Conservation (phyloP, 2,797 vertebrate species). For the Acipenser oxyrinchus region DNA sequence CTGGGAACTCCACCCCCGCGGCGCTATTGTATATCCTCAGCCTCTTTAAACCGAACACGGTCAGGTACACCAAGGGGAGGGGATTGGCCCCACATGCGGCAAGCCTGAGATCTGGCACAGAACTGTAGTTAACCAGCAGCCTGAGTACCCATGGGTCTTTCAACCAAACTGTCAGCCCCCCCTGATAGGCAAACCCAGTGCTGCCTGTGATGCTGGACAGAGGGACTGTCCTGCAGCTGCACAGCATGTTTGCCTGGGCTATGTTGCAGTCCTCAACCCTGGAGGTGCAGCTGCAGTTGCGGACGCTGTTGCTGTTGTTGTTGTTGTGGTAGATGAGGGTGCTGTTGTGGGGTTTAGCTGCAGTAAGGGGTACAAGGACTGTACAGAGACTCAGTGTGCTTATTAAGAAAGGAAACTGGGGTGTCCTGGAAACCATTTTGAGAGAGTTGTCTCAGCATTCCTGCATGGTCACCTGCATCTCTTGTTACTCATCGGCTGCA, state of each 20-base stretch:
- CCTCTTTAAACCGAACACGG: background rate
- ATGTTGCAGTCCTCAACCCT: conserved; percentile 39
- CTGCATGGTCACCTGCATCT: too few relatives aligned
- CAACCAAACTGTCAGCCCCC: background rate
- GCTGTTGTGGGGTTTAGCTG: conserved; percentile 21
- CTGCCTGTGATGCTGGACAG: conserved; percentile 24
- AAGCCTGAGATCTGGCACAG: background rate
- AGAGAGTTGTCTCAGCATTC: too few relatives aligned
- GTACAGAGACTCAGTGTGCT: background rate
- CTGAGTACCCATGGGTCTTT: background rate
- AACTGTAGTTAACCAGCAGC: background rate
- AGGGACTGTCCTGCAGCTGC: conserved; percentile 38
- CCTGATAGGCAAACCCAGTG: conserved; percentile 21
- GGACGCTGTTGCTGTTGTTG: conserved; percentile 30
- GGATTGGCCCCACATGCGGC: background rate
- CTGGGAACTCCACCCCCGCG: background rate
- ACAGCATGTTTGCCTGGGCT: conserved; percentile 41
- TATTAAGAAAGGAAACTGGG: background rate
- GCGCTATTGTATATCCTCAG: background rate
- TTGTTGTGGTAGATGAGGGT: conserved; percentile 44
- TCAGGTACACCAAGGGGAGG: background rate
- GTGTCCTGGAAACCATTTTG: background rate
- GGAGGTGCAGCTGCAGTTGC: conserved; percentile 47
- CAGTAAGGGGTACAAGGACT: background rate
- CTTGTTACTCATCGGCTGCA: too few relatives aligned